phyloP scores from a whole-genome alignment of 2,888 invertebrate species.

The Minunthozetes semirufus region DNA sequence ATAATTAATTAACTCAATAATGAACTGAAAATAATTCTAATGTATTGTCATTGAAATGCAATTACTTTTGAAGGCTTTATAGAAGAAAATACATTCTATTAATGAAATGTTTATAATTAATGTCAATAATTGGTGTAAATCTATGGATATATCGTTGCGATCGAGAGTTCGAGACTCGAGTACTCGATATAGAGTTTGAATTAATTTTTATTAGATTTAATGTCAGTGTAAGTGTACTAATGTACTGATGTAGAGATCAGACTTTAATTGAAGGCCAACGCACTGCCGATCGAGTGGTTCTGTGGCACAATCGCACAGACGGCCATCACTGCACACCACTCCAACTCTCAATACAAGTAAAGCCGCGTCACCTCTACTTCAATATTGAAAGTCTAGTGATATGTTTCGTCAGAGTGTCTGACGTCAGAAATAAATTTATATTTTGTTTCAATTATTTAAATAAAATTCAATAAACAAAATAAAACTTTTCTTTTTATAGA shows the following conservation, averaged over 20 bases:
- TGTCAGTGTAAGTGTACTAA: constrained; percentile 21
- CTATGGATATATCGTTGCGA: not conserved
- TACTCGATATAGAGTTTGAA: not conserved
- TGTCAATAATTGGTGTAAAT: too few species aligned
- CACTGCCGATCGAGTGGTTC: not conserved
- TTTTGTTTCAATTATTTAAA: too few species aligned
- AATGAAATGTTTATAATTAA: too few species aligned
- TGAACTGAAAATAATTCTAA: not conserved
- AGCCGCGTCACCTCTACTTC: constrained; percentile 1
- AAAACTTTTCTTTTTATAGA: too few species aligned
- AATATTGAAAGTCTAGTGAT: not conserved
- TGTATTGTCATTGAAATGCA: too few species aligned
- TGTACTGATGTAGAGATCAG: too few species aligned
- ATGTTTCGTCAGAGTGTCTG: not conserved
- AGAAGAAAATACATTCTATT: too few species aligned
- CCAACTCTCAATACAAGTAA: not conserved
- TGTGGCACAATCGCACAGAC: not conserved
- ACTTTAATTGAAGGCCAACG: constrained; percentile 11
- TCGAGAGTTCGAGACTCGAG: constrained; percentile 5
- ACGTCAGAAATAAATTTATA: too few species aligned
- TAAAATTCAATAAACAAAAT: too few species aligned
- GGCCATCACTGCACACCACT: not conserved
- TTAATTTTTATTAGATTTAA: not conserved
- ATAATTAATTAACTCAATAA: not conserved
- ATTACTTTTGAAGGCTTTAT: too few species aligned